These are phyloP conservation scores for Polyploca ridens DNA, from an alignment of 2,888 invertebrate genomes.

Conservation along the genomic window DNA sequence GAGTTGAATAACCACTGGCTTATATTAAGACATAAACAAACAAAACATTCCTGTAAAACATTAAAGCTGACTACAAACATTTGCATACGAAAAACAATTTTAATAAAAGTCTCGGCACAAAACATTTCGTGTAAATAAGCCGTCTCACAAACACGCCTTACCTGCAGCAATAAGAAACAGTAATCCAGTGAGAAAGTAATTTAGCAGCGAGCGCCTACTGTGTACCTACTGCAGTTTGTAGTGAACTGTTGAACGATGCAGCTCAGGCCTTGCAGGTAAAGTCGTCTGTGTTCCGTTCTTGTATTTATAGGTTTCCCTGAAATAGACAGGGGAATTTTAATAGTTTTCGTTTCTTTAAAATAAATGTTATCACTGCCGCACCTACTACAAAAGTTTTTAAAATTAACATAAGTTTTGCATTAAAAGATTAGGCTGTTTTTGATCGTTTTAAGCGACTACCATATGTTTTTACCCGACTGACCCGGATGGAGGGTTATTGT, in stretches of 20 bases:
- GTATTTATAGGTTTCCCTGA: background rate
- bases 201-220: conserved; percentile 21
- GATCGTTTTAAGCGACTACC: too few relatives aligned
- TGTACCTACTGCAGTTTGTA: background rate
- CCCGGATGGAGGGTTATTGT: too few relatives aligned
- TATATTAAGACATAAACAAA: too few relatives aligned
- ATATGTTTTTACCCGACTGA: too few relatives aligned
- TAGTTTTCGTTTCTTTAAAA: background rate
- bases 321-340: background rate
- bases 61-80: background rate
- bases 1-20: too few relatives aligned
- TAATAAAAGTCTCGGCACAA: conserved; percentile 1
- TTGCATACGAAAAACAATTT: background rate
- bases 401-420: too few relatives aligned
- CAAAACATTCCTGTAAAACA: background rate
- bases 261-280: background rate
- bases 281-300: background rate
- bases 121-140: background rate
- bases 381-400: too few relatives aligned
- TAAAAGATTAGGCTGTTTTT: too few relatives aligned
- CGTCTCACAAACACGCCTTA: background rate
- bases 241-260: background rate
- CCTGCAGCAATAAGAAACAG: conserved; percentile 35
- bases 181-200: conserved; percentile 39
- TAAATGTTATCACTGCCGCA: background rate